Conservation (phyloP, 2,888 invertebrate species). For the Drosophila macrospina region DNA sequence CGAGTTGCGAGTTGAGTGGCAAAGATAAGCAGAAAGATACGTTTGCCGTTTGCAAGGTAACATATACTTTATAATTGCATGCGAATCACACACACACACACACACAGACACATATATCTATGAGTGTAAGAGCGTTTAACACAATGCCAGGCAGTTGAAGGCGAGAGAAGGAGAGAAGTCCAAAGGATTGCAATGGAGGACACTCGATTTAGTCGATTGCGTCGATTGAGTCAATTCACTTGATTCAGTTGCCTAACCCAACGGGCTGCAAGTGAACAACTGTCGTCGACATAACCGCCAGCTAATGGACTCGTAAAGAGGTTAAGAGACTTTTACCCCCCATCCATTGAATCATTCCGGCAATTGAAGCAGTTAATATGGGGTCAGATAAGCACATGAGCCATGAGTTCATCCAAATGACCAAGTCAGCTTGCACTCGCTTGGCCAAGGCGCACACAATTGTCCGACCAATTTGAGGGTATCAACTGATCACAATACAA, state of each 20-base stretch:
- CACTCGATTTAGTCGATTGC: constrained; percentile 17
- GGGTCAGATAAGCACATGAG: constrained; percentile 33
- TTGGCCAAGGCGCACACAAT: constrained; percentile 6
- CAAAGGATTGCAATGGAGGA: constrained; percentile 20
- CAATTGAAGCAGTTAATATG: constrained; percentile 56
- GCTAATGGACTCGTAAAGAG: constrained; percentile 40
- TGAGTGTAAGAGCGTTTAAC: constrained; percentile 38
- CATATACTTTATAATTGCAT: constrained; percentile 61
- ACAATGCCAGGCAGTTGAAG: constrained; percentile 33
- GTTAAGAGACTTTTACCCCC: constrained; percentile 22
- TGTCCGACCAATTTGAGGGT: constrained; percentile 17
- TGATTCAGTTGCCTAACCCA: constrained; percentile 27
- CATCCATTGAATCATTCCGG: constrained; percentile 52
- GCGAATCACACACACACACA: no score
- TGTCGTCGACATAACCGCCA: constrained; percentile 45
- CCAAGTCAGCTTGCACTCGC: neutral
- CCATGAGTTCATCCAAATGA: neutral
- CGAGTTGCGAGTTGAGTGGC: constrained; percentile 46
- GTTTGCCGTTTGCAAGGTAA: constrained; percentile 34
- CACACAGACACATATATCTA: no score
- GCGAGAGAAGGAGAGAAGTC: neutral
- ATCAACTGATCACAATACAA: constrained; percentile 22
- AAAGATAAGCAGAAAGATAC: constrained; percentile 65
- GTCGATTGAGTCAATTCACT: constrained; percentile 23
- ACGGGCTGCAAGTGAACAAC: constrained; percentile 52